Conservation (phyloP, 2,113 vertebrate species). For the Redunca redunca region DNA sequence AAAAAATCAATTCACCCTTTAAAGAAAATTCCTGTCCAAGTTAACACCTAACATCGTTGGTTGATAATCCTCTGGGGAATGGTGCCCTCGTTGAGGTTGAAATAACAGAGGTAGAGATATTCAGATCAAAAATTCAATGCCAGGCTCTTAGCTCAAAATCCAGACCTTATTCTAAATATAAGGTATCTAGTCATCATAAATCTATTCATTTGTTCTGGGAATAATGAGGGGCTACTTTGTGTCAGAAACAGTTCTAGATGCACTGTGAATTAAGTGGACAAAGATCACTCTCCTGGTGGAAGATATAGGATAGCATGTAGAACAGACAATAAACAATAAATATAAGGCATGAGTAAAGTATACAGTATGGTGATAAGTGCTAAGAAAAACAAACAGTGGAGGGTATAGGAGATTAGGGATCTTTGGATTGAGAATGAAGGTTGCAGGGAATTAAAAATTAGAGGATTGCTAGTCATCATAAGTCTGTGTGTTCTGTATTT, state of each 20-base stretch:
- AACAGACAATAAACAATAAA: neutral
- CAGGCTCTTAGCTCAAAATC: neutral
- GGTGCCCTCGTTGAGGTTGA: neutral
- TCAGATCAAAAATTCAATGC: neutral
- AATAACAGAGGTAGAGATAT: neutral
- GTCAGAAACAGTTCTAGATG: neutral
- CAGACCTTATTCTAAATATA: neutral
- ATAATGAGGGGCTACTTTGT: neutral
- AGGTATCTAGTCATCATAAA: neutral
- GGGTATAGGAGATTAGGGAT: neutral
- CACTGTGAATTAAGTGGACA: neutral
- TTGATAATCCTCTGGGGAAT: neutral
- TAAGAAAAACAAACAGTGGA: neutral
- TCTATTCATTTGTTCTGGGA: neutral
- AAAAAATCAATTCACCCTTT: neutral
- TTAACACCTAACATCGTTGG: neutral
- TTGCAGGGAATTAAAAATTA: neutral
- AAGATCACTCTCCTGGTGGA: neutral
- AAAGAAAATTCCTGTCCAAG: neutral
- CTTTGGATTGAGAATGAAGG: neutral
- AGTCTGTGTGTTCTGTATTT: neutral
- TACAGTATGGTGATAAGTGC: neutral
- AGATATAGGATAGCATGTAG: accelerated
- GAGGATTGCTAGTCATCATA: neutral
- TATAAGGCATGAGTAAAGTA: neutral